Evolutionary conservation across 2,797 vertebrate genomes (phyloP), one percentile per base, ranked within the genome.

Genomic region (Diplodus sargus): DNA sequence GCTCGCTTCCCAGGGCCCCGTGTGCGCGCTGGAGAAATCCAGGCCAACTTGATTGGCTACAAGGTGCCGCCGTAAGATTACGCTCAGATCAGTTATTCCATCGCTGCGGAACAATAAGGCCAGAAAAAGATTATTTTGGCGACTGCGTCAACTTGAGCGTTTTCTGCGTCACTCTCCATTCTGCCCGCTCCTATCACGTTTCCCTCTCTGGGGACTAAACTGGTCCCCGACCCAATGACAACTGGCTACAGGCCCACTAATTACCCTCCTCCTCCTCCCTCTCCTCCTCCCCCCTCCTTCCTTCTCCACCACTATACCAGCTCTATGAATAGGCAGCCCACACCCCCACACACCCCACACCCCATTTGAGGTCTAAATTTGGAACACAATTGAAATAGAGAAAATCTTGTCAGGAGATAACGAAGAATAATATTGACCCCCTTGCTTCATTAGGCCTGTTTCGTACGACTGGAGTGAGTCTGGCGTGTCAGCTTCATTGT

Each of bases 111-210:
- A 92, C 94, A 93, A 93, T 91, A 87, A 85, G 61, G 70, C 82
- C 85, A 52, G 34, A 34, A 34, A 30, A 65, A 94, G 92, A 95
- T 90, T 91, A 86, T 91, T 92, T 93, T 82, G 92, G 93, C 76
- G 80, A 91, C 94, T 96, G 95, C 95, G 95, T 97, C 96, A 97
- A 95, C 94, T 92, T 90, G 87, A 85, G 92, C 90, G 91, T 92
- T 94, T 93, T 95, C 94, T 96, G 95, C 96, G 95, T 97, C 96
- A 97, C 91, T 89, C 94, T 91, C 93, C 92, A 92, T 94, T 95
- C 95, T 95, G 91, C 90, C 87, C 61, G 89, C 87, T 95, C 91
- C 95, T 94, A 94, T 96, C 95, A 94, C 94, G 92, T 95, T 96
- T 96, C 94, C 95, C 94, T 95, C 95, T 96, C 95, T 92, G 89